Conservation (phyloP, 2,888 invertebrate species). For the Agrotis clavis region DNA sequence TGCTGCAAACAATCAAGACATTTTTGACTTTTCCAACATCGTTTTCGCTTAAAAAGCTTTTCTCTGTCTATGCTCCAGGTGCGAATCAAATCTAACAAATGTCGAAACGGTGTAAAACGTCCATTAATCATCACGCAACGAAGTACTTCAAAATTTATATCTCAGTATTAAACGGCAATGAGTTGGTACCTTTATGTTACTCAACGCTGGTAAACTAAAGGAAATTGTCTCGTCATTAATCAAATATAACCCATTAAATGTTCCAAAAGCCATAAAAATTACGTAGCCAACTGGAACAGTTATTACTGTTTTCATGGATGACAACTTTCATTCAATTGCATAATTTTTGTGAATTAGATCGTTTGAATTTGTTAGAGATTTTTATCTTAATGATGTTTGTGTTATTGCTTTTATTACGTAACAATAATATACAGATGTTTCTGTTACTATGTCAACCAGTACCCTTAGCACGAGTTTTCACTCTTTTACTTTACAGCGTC, state of each 20-base stretch:
- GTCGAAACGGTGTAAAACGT: slow-evolving; percentile 32
- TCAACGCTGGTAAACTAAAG: slow-evolving; percentile 62
- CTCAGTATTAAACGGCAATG: slow-evolving; percentile 41
- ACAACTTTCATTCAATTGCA: slow-evolving; percentile 78
- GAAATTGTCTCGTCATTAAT: slow-evolving; percentile 72
- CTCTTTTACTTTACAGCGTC: too few species aligned
- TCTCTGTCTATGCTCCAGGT: background rate
- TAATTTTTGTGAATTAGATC: slow-evolving; percentile 59
- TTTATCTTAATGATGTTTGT: slow-evolving; percentile 24
- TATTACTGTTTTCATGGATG: slow-evolving; percentile 72
- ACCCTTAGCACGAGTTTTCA: background rate
- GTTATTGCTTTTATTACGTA: slow-evolving; percentile 19
- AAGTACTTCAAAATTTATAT: slow-evolving; percentile 52
- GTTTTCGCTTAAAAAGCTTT: too few species aligned
- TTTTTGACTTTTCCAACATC: too few species aligned
- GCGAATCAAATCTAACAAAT: slow-evolving; percentile 22
- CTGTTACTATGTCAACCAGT: background rate
- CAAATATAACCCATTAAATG: slow-evolving; percentile 71
- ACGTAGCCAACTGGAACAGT: slow-evolving; percentile 67
- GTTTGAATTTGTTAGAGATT: slow-evolving; percentile 30
- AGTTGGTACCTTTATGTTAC: slow-evolving; percentile 54
- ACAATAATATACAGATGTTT: background rate
- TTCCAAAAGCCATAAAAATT: slow-evolving; percentile 71
- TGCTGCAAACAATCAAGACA: too few species aligned
- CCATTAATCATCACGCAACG: slow-evolving; percentile 44